Percentiles rank a stretch among this genome's conserved stretches.
These are phyloP conservation scores for Turnix velox DNA, from an alignment of 2,113 vertebrate species.

Conservation along the genomic window DNA sequence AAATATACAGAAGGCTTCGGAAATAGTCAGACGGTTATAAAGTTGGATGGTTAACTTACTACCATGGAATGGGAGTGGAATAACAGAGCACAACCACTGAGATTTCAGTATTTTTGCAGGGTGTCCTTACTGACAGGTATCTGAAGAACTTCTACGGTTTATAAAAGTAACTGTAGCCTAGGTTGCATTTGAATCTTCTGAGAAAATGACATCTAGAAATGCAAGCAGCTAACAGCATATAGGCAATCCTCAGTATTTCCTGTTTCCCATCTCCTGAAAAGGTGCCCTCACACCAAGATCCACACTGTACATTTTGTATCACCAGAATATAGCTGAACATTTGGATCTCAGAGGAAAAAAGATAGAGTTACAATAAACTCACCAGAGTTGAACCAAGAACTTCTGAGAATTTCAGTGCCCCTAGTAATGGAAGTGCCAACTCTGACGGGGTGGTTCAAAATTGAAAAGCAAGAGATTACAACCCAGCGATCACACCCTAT, in stretches of 20 bases:
- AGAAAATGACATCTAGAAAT: background rate
- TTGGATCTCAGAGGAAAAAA: background rate
- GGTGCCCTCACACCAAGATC: background rate
- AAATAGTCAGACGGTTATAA: background rate
- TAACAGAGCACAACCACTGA: background rate
- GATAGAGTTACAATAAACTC: too few relatives aligned
- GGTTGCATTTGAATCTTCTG: background rate
- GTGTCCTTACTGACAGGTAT: background rate
- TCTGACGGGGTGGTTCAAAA: background rate
- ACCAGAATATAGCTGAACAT: background rate
- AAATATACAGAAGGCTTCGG: background rate
- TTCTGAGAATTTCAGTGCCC: background rate
- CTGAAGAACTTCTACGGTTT: background rate
- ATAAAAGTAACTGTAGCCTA: too few relatives aligned
- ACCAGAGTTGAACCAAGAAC: too few relatives aligned
- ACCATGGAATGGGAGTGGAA: background rate
- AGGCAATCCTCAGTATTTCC: background rate
- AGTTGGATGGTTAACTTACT: background rate
- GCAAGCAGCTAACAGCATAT: accelerated
- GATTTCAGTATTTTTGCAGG: background rate
- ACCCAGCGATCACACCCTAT: background rate
- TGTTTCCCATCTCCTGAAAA: background rate
- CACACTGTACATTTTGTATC: background rate
- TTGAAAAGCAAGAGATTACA: background rate
- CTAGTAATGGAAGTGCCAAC: background rate